phyloP scores from a whole-genome alignment of 2,113 vertebrate genomes.

The zebrafish (Danio rerio) region DNA sequence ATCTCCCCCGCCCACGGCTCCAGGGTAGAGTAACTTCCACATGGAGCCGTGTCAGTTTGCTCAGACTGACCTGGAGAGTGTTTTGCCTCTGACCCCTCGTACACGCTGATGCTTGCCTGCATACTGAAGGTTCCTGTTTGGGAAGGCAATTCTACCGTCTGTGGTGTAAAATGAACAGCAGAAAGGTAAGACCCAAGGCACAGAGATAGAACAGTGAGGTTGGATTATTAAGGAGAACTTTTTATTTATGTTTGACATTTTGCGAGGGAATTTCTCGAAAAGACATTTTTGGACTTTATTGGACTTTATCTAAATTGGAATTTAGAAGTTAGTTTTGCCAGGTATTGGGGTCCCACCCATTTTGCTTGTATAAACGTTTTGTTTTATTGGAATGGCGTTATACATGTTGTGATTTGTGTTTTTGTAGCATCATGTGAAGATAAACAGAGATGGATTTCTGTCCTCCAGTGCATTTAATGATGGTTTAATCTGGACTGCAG shows the following conservation, averaged over 20 bases:
- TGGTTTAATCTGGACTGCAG: background rate
- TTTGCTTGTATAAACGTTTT: background rate
- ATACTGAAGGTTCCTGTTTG: background rate
- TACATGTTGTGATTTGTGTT: background rate
- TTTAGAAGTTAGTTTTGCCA: background rate
- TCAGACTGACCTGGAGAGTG: background rate
- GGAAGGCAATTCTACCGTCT: background rate
- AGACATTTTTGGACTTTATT: background rate
- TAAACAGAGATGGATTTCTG: background rate
- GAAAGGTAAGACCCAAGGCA: slow-evolving; percentile 28
- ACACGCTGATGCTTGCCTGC: slow-evolving; percentile 31
- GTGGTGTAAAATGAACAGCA: slow-evolving; percentile 28
- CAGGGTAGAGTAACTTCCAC: slow-evolving; percentile 17
- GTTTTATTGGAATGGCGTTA: background rate
- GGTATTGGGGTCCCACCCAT: background rate
- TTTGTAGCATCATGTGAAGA: background rate
- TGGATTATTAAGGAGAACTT: background rate
- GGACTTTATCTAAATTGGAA: too few relatives aligned
- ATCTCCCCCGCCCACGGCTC: background rate
- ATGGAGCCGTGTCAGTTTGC: slow-evolving; percentile 24
- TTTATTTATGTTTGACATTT: background rate
- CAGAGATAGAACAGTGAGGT: background rate
- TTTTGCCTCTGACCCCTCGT: background rate
- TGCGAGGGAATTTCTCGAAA: background rate
- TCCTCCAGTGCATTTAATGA: background rate